Evolutionary conservation across 1,140 invertebrate genomes (phyloP).

Genomic region (Ceratitis capitata): DNA sequence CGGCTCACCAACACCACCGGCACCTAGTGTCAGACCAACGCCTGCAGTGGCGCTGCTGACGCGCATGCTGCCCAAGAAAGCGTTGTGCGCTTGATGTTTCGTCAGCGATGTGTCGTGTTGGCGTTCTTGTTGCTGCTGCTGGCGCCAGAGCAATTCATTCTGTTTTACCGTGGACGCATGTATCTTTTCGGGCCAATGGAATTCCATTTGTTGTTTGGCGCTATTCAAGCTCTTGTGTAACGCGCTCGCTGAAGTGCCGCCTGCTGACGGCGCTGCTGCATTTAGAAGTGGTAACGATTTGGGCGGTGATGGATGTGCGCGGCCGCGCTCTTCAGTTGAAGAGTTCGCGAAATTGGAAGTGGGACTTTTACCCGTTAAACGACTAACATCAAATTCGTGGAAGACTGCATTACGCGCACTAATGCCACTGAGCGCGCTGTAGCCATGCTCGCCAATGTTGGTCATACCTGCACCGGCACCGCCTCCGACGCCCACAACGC

Average conservation of each 20-base stretch:
- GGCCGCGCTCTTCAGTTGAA: not conserved
- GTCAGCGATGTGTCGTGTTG: not conserved
- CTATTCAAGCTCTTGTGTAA: not conserved
- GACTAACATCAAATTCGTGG: slow-evolving; percentile 63
- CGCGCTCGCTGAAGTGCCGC: not conserved
- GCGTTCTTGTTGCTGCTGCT: slow-evolving; percentile 50
- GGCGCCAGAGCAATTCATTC: slow-evolving; percentile 59
- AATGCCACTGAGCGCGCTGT: not conserved
- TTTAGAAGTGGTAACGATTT: slow-evolving; percentile 39
- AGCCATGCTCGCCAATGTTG: slow-evolving; percentile 44
- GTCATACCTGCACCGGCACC: slow-evolving; percentile 37
- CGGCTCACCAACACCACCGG: slow-evolving; percentile 19
- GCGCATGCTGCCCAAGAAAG: slow-evolving; percentile 34
- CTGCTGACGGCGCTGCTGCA: not conserved
- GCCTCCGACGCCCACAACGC: too few relatives aligned
- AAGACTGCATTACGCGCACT: slow-evolving; percentile 40
- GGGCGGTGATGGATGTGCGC: slow-evolving; percentile 13
- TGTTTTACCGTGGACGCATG: slow-evolving; percentile 63
- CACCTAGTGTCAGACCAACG: not conserved
- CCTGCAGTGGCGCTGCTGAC: not conserved
- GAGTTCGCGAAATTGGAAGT: slow-evolving; percentile 58
- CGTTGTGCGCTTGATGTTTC: slow-evolving; percentile 51
- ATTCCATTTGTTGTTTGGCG: slow-evolving; percentile 45
- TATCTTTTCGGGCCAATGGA: slow-evolving; percentile 65
- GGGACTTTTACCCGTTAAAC: slow-evolving; percentile 65